These are phyloP conservation scores for Stenodema calcarata DNA, from an alignment of 2,888 invertebrate species.

Conservation along the genomic window DNA sequence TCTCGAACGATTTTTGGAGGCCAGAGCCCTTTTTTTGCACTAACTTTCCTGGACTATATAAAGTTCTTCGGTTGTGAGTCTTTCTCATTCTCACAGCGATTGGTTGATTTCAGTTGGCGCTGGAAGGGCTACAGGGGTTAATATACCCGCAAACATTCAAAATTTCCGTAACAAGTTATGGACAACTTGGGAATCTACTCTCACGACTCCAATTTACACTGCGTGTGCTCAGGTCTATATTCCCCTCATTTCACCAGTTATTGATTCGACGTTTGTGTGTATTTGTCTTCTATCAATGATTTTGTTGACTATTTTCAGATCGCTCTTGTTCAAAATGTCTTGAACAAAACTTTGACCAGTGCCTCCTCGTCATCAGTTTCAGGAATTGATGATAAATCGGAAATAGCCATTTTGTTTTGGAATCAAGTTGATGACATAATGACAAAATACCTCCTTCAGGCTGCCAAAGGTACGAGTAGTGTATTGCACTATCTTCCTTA, in stretches of 20 bases:
- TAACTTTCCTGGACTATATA: too few species aligned
- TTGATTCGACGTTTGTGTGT: not conserved
- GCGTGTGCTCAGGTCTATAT: constrained; percentile 71
- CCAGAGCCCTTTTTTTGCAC: too few species aligned
- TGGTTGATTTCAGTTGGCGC: constrained; percentile 60
- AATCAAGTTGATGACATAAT: constrained; percentile 63
- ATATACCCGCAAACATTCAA: constrained; percentile 67
- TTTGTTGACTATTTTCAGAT: too few species aligned
- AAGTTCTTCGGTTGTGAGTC: not conserved
- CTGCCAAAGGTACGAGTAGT: constrained; percentile 61
- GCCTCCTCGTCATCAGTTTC: not conserved
- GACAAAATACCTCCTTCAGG: constrained; percentile 58
- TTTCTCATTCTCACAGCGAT: not conserved
- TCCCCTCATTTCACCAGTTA: not conserved
- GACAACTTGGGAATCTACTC: constrained; percentile 86
- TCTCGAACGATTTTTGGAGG: too few species aligned
- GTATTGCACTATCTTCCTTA: too few species aligned
- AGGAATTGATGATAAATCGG: constrained; percentile 51
- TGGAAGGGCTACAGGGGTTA: constrained; percentile 65
- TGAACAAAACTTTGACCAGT: constrained; percentile 59
- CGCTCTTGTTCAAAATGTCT: constrained; percentile 64
- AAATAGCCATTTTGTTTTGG: constrained; percentile 67
- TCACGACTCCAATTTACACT: constrained; percentile 76
- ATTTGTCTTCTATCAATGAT: too few species aligned
- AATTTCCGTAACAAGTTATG: constrained; percentile 76